Base-by-base conservation (phyloP, 2,113 vertebrate genomes). In the Balaeniceps rex region DNA sequence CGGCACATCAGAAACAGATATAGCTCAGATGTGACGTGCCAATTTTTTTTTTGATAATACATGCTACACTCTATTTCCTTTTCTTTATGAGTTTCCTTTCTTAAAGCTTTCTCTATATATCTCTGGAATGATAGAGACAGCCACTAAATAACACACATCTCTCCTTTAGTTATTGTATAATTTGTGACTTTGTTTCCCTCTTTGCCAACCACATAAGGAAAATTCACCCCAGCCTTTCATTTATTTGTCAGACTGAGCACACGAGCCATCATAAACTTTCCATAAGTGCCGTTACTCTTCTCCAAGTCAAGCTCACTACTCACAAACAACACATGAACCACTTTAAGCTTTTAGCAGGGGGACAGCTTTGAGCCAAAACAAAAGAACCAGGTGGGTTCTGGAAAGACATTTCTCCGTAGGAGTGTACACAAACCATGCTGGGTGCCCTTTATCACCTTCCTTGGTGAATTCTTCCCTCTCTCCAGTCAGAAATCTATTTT, bases 351-450 rank as follows among this genome's bases (percentile, higher is more conserved):
- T 70, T 26, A 58, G 16, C 7, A 65, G 8, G 4, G 10, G 5
- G 5, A n/a, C 21, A 36, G 6, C 7, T 57, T 31, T 26, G 33
- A 70, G 46, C 21, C 38, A 18, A 88, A 86, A 14, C 15, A 19
- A 11, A 80, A 61, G 17, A 49, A 16, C 22, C 28, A 46, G 33
- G 19, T 34, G 44, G 6, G 10, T 16, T 78, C 29, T 47, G 7
- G 18, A 63, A 83, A 87, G 38, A 14, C 5, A 0, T 60, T 83
- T 86, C 28, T 46, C 34, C 42, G 4, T 1, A 49, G 34, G 4
- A n/a, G 17, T 0, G 2, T 1, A 24, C 14, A 25, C 33, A 49
- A 44, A 22, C 31, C 46, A 31, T 12, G 5, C 25, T 63, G 38
- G 34, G 25, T 83, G 49, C 28, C 68, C 18, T 63, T 36, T 47